These are phyloP conservation scores for Noctua janthina DNA, from an alignment of 2,888 invertebrate genomes.

Conservation along the genomic window DNA sequence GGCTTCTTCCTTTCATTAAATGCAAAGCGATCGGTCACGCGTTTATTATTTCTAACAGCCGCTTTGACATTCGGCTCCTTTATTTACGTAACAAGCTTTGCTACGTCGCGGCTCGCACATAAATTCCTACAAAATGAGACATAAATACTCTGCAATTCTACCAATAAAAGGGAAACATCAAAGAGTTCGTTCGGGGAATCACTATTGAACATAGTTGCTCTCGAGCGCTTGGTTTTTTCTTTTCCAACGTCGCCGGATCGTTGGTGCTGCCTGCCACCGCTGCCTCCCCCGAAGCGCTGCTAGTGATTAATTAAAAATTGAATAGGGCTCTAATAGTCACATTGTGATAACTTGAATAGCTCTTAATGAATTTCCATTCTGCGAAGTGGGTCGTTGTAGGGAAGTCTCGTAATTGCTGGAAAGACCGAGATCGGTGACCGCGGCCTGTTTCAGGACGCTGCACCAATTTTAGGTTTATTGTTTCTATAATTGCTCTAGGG, in stretches of 20 bases:
- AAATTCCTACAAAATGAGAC: conserved; percentile 82
- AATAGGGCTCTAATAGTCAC: conserved; percentile 84
- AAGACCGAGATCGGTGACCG: conserved; percentile 85
- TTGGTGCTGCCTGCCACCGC: conserved; percentile 44
- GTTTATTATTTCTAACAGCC: conserved; percentile 77
- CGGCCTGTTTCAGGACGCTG: conserved; percentile 79
- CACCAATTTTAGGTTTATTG: conserved; percentile 89
- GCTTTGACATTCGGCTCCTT: conserved; percentile 77
- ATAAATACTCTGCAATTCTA: conserved; percentile 80
- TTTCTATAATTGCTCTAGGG: conserved; percentile 88
- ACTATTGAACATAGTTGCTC: conserved; percentile 75
- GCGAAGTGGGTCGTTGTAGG: conserved; percentile 83
- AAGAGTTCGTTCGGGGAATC: conserved; percentile 81
- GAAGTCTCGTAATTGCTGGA: conserved; percentile 85
- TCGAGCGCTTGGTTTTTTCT: conserved; percentile 59
- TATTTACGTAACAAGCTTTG: conserved; percentile 77
- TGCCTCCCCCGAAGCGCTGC: conserved; percentile 59
- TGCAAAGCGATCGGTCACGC: conserved; percentile 74
- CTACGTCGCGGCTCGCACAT: conserved; percentile 74
- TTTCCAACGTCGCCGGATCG: conserved; percentile 55
- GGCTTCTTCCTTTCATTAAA: conserved; percentile 74
- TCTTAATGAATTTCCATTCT: conserved; percentile 88
- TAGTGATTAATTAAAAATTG: conserved; percentile 85
- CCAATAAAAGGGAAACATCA: conserved; percentile 84
- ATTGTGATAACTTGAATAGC: conserved; percentile 88